Percentiles rank a stretch among this genome's conserved stretches.
phyloP scores from a whole-genome alignment of 2,797 vertebrate genomes.

The Tragelaphus eurycerus region DNA sequence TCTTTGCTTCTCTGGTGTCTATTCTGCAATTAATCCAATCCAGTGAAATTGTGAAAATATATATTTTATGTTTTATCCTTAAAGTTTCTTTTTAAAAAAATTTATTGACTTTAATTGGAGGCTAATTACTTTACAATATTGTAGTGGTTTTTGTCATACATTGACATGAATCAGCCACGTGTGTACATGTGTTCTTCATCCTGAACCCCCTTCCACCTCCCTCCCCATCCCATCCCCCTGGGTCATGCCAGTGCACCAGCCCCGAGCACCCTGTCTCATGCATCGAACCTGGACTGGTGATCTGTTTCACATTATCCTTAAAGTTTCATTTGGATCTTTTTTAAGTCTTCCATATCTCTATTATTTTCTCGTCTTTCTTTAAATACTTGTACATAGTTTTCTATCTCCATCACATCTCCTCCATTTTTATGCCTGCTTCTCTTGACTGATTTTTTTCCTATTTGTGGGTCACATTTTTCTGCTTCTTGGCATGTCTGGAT shows the following conservation, averaged over 20 bases:
- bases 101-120: background rate
- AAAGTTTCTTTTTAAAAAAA: background rate
- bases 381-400: background rate
- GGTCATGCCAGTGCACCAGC: background rate
- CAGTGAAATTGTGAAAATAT: background rate
- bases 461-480: background rate
- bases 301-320: background rate
- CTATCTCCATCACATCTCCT: background rate
- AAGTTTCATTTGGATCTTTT: background rate
- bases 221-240: background rate
- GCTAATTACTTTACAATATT: background rate
- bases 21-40: background rate
- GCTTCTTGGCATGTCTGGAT: background rate
- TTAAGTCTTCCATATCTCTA: background rate
- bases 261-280: background rate
- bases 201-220: background rate
- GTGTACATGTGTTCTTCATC: background rate
- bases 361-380: background rate
- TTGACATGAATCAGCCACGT: background rate
- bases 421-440: background rate
- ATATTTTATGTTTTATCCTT: background rate
- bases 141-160: background rate
- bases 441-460: background rate
- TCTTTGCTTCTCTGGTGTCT: background rate
- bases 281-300: background rate